These are phyloP conservation scores for Coracias cyanogaster DNA, from an alignment of 2,797 vertebrate genomes.

Conservation along the genomic window DNA sequence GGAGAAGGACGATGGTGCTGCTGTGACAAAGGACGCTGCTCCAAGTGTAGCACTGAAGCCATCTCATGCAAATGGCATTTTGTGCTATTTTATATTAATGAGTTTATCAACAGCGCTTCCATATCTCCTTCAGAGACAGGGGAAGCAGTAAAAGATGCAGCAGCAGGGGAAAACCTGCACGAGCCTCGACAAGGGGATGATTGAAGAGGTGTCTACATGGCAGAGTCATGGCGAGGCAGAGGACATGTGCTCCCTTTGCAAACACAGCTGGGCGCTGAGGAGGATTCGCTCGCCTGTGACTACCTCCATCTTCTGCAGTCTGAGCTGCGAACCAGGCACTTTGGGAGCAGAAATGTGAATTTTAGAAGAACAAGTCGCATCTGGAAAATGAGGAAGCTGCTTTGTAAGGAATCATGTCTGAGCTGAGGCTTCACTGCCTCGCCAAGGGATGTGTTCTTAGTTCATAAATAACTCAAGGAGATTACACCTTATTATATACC, in stretches of 20 bases:
- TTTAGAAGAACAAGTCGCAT: neutral
- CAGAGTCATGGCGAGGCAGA: neutral
- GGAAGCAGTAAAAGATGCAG: neutral
- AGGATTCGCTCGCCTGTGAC: accelerated
- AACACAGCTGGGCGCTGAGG: accelerated
- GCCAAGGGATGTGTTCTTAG: neutral
- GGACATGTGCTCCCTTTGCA: accelerated
- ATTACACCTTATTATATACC: neutral
- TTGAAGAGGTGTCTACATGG: neutral
- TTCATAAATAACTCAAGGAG: neutral
- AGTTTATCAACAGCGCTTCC: neutral
- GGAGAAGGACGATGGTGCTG: neutral
- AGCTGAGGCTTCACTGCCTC: neutral
- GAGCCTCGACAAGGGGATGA: accelerated
- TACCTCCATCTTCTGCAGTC: neutral
- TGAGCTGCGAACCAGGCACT: neutral
- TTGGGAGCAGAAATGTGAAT: neutral
- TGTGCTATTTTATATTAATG: neutral
- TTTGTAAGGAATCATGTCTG: neutral
- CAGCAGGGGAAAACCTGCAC: accelerated
- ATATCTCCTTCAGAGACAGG: neutral
- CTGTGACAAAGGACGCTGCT: neutral
- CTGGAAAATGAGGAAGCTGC: neutral
- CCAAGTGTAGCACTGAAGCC: accelerated
- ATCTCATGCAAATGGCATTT: neutral